phyloP scores from a whole-genome alignment of 2,888 invertebrate species.

The Cephus spinipes region DNA sequence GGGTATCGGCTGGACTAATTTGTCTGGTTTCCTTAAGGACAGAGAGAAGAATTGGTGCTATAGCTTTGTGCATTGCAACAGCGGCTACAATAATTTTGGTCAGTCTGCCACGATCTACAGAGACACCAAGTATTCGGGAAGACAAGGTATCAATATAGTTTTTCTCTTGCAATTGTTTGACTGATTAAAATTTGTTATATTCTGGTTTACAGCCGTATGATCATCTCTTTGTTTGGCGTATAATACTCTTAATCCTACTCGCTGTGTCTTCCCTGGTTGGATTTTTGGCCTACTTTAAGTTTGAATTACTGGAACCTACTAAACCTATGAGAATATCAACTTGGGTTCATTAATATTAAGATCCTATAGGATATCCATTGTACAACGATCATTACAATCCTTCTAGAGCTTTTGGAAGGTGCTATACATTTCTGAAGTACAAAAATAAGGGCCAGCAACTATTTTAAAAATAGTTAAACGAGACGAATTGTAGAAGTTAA shows the following conservation, averaged over 20 bases:
- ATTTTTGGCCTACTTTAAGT: constrained; percentile 66
- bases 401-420: background rate
- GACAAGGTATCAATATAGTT: constrained; percentile 69
- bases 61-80: constrained; percentile 70
- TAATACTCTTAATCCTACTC: constrained; percentile 66
- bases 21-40: constrained; percentile 76
- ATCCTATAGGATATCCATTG: background rate
- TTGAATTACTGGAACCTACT: constrained; percentile 68
- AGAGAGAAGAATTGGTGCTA: constrained; percentile 75
- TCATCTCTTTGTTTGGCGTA: constrained; percentile 69
- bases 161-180: constrained; percentile 37
- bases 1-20: constrained; percentile 74
- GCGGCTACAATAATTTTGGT: constrained; percentile 72
- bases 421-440: background rate
- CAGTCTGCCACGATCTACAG: constrained; percentile 71
- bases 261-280: constrained; percentile 66
- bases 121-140: constrained; percentile 56
- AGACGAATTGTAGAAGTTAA: background rate
- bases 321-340: constrained; percentile 66
- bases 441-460: background rate
- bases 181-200: background rate
- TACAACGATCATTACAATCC: background rate
- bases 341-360: constrained; percentile 55
- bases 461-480: background rate
- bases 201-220: constrained; percentile 69